phyloP scores from a whole-genome alignment of 2,888 invertebrate species.

The Oscheius onirici region DNA sequence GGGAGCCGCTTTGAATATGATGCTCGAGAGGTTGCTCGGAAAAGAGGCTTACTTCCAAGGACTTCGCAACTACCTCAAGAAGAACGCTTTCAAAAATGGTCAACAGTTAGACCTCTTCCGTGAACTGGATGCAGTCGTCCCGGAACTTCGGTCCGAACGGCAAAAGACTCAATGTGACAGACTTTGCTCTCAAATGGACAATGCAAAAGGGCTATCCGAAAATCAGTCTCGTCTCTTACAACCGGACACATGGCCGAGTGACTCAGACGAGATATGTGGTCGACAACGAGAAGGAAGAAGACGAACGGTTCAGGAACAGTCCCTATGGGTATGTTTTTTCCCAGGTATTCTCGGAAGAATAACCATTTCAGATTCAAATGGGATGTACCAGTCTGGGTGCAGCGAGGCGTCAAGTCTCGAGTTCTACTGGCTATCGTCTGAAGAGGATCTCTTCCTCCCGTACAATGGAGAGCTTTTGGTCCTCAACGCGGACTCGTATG shows the following conservation, averaged over 20 bases:
- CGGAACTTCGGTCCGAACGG: not conserved
- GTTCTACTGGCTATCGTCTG: not conserved
- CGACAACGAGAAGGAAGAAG: too few species aligned
- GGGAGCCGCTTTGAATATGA: not conserved
- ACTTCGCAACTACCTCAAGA: conserved; percentile 2
- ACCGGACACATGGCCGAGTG: not conserved
- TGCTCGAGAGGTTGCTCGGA: not conserved
- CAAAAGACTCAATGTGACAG: conserved; percentile 5
- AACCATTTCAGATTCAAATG: conserved; percentile 1
- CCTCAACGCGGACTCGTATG: conserved; percentile 6
- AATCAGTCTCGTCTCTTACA: not conserved
- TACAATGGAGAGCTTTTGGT: not conserved
- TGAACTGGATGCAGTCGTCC: not conserved
- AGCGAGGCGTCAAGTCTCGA: not conserved
- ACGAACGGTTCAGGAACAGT: too few species aligned
- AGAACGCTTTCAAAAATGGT: not conserved
- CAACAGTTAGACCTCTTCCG: not conserved
- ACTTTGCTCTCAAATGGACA: not conserved
- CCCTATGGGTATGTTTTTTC: not conserved
- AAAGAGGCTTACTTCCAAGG: not conserved
- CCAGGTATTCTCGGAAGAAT: not conserved
- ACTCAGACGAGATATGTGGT: not conserved
- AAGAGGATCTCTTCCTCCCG: not conserved
- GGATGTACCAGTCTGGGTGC: not conserved
- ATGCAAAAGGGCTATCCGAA: not conserved